Conservation (phyloP, 1,140 invertebrate genomes). For the Eubasilissa regina region DNA sequence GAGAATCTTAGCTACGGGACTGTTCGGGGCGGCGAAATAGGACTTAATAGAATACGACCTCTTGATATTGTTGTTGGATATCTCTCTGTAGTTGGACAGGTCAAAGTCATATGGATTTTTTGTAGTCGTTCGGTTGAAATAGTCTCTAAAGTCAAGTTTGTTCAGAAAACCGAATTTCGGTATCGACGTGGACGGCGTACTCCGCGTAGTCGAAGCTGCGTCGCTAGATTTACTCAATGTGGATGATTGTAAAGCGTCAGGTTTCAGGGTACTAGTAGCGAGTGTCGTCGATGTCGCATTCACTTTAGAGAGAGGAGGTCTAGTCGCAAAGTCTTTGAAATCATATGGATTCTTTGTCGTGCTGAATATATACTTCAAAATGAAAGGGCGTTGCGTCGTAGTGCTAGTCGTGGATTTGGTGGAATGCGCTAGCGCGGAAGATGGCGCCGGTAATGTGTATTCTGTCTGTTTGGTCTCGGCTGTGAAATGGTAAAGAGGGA, state of each 20-base stretch:
- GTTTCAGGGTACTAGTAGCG: conserved; percentile 62
- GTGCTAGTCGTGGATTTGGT: conserved; percentile 42
- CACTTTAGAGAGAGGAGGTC: conserved; percentile 59
- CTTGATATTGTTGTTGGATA: conserved; percentile 68
- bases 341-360: conserved; percentile 73
- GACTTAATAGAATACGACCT: conserved; percentile 65
- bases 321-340: conserved; percentile 71
- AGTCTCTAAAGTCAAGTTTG: conserved; percentile 67
- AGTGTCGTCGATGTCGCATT: conserved; percentile 54
- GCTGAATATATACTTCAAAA: conserved; percentile 67
- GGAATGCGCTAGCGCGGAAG: conserved; percentile 25
- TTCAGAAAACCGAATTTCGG: conserved; percentile 65
- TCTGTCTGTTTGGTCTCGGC: conserved; percentile 58
- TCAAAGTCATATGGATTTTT: conserved; percentile 70
- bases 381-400: conserved; percentile 59
- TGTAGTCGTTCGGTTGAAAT: conserved; percentile 66
- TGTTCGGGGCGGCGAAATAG: conserved; percentile 62
- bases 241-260: conserved; percentile 52
- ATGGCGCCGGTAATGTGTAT: conserved; percentile 49
- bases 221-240: no score
- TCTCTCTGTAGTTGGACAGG: conserved; percentile 62
- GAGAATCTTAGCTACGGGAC: conserved; percentile 38
- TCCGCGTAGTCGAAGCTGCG: conserved; percentile 44
- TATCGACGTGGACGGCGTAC: conserved; percentile 48
- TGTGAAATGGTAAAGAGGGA: conserved; percentile 54